These are phyloP conservation scores for Sakesphorus luctuosus DNA, from an alignment of 2,113 vertebrate genomes.

Conservation along the genomic window DNA sequence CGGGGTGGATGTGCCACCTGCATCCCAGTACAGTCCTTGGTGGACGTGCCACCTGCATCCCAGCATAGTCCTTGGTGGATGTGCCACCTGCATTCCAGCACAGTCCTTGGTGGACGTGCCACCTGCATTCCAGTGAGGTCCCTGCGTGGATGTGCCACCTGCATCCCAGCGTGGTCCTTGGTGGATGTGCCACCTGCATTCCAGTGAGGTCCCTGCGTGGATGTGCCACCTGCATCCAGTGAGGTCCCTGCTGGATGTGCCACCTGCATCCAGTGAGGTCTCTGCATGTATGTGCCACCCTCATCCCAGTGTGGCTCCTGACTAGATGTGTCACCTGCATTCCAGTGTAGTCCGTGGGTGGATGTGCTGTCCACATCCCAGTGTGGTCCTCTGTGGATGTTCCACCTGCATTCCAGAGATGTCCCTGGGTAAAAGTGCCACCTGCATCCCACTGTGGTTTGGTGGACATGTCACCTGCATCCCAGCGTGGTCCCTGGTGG, in stretches of 20 bases:
- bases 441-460: too few species aligned
- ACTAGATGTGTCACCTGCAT: background rate
- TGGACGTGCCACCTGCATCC: too few species aligned
- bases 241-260: accelerated
- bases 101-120: too few species aligned
- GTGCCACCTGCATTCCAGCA: background rate
- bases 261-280: too few species aligned
- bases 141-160: background rate
- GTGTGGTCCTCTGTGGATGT: too few species aligned
- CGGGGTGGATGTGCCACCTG: background rate
- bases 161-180: accelerated
- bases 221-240: accelerated
- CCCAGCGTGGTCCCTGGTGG: too few species aligned
- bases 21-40: accelerated
- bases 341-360: accelerated
- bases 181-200: background rate
- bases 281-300: background rate
- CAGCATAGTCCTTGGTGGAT: too few species aligned
- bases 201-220: background rate
- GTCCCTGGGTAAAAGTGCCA: too few species aligned
- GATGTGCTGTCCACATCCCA: background rate
- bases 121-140: accelerated
- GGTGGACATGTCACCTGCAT: too few species aligned
- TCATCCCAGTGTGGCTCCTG: background rate
- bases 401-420: too few species aligned